These are phyloP conservation scores for Pogona vitticeps DNA, from an alignment of 2,113 vertebrate species.

Conservation along the genomic window DNA sequence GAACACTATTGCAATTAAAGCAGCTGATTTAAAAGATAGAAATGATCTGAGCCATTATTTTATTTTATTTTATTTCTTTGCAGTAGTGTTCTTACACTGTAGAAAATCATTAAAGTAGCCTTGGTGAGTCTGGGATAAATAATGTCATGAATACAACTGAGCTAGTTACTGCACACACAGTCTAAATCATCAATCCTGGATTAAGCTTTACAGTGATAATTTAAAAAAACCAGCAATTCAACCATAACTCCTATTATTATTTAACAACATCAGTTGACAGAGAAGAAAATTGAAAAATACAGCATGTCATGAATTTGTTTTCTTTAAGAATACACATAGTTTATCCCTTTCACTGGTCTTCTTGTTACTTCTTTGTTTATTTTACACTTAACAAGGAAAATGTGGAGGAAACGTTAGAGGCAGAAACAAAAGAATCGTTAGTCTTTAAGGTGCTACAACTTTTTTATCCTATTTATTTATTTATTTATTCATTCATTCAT, in stretches of 20 bases:
- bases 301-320: neutral
- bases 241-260: neutral
- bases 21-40: neutral
- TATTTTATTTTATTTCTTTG: too few relatives aligned
- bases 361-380: neutral
- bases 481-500: too few relatives aligned
- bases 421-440: too few relatives aligned
- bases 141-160: neutral
- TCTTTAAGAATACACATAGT: neutral
- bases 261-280: neutral
- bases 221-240: neutral
- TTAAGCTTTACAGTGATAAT: neutral
- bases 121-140: neutral
- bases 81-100: too few relatives aligned
- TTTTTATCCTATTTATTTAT: too few relatives aligned
- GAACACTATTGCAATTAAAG: neutral
- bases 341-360: conserved; percentile 2
- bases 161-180: neutral
- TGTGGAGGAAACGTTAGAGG: too few relatives aligned
- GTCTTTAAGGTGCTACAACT: too few relatives aligned
- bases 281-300: neutral
- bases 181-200: neutral
- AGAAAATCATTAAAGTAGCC: too few relatives aligned
- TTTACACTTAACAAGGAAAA: too few relatives aligned
- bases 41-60: too few relatives aligned